phyloP scores from a whole-genome alignment of 2,888 invertebrate species.

The Amphipoea oculea region DNA sequence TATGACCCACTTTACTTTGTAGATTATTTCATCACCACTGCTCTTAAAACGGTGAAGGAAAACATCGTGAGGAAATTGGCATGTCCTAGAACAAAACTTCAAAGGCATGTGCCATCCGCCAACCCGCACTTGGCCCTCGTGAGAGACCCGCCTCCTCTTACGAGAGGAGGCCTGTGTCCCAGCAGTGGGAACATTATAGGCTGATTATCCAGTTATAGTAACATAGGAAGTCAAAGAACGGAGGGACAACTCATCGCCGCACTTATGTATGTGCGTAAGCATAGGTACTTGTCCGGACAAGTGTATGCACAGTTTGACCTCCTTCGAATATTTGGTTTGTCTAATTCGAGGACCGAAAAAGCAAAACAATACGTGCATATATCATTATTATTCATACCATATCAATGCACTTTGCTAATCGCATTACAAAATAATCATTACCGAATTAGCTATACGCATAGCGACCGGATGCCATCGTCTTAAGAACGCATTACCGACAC shows the following conservation, averaged over 20 bases:
- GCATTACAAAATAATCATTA: slow-evolving; percentile 35
- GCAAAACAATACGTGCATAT: slow-evolving; percentile 46
- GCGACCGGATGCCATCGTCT: slow-evolving; percentile 52
- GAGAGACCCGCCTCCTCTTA: neutral
- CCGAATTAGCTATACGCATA: slow-evolving; percentile 31
- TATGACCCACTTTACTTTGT: too few species aligned
- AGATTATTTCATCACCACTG: too few species aligned
- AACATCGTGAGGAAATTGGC: too few species aligned
- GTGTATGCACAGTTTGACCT: slow-evolving; percentile 43
- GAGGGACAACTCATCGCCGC: neutral
- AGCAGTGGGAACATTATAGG: neutral
- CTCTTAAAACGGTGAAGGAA: too few species aligned
- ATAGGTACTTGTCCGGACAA: slow-evolving; percentile 22
- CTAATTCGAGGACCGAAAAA: slow-evolving; percentile 33
- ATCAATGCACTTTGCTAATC: slow-evolving; percentile 55
- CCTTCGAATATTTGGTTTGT: slow-evolving; percentile 40
- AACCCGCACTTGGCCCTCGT: neutral
- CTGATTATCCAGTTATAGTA: neutral
- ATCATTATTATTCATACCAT: slow-evolving; percentile 38
- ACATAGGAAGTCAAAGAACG: neutral
- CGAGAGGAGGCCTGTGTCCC: neutral
- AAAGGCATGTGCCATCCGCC: neutral
- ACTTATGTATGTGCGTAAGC: neutral
- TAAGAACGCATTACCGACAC: slow-evolving; percentile 47
- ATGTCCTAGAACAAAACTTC: neutral